These are phyloP conservation scores for Phrynocephalus forsythii DNA, from an alignment of 2,797 vertebrate species.

Conservation along the genomic window DNA sequence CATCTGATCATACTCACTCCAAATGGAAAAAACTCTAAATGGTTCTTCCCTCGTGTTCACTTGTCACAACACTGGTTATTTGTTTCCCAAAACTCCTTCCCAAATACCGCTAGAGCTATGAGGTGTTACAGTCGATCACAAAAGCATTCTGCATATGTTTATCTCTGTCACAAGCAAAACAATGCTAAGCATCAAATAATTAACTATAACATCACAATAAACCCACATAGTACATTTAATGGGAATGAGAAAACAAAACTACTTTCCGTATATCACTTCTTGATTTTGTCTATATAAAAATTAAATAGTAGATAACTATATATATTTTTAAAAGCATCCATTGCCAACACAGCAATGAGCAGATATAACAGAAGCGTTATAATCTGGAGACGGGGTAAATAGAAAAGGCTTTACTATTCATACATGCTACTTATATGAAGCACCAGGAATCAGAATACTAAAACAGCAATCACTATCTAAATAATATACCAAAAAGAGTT, in stretches of 20 bases:
- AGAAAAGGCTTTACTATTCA: neutral
- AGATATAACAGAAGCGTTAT: neutral
- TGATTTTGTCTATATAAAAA: neutral
- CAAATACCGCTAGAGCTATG: too few relatives aligned
- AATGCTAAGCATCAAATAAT: neutral
- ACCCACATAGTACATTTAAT: neutral
- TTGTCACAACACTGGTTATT: neutral
- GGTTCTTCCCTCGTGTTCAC: neutral
- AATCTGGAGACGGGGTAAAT: neutral
- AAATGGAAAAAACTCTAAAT: neutral
- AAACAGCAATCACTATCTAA: neutral
- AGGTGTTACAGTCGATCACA: too few relatives aligned
- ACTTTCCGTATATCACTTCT: neutral
- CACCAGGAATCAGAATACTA: slow-evolving; percentile 5
- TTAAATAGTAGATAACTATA: neutral
- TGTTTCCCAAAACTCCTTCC: neutral
- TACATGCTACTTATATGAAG: slow-evolving; percentile 16
- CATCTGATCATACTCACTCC: too few relatives aligned
- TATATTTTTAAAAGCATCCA: neutral
- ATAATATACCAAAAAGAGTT: neutral
- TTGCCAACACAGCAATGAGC: neutral
- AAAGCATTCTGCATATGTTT: too few relatives aligned
- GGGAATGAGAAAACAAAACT: neutral
- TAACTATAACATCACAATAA: neutral
- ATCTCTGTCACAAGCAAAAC: neutral